A percentile compares a stretch with the other conserved stretches of the same genome.
phyloP scores from a whole-genome alignment of 2,888 invertebrate genomes.

The Epirrhoe tristata region DNA sequence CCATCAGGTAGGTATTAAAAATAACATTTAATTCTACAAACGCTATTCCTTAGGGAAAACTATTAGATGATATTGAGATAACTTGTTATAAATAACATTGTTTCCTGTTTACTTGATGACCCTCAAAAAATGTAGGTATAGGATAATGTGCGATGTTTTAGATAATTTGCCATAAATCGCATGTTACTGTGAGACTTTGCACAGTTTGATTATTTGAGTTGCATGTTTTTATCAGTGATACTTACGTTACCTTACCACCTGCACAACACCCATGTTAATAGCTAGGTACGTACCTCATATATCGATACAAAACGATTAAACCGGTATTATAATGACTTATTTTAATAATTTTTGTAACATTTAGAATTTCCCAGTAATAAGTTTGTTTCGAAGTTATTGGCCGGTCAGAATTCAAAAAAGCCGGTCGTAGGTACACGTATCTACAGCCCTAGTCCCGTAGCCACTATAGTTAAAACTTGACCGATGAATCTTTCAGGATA shows the following conservation, averaged over 20 bases:
- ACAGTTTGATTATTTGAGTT: not conserved
- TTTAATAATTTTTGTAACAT: no score
- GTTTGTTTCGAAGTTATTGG: no score
- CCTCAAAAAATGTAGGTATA: conserved; percentile 21
- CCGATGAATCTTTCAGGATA: no score
- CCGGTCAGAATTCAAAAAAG: no score
- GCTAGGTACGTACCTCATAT: no score
- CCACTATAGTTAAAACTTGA: no score
- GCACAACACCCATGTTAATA: not conserved
- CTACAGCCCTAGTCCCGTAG: no score
- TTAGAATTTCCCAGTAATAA: no score
- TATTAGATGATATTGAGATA: conserved; percentile 24
- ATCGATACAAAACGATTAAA: no score
- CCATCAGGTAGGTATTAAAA: no score
- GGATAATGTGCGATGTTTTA: conserved; percentile 14
- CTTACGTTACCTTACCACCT: not conserved
- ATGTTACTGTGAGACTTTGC: conserved; percentile 10
- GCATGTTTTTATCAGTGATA: not conserved
- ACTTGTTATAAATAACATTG: conserved; percentile 2
- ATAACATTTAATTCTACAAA: not conserved
- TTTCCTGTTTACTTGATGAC: conserved; percentile 24
- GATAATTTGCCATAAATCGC: conserved; percentile 19
- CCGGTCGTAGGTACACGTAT: no score
- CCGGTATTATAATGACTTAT: no score
- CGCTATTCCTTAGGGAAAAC: conserved; percentile 29